Evolutionary conservation across 2,888 invertebrate species (phyloP).

Genomic region (Adela reaumurella): DNA sequence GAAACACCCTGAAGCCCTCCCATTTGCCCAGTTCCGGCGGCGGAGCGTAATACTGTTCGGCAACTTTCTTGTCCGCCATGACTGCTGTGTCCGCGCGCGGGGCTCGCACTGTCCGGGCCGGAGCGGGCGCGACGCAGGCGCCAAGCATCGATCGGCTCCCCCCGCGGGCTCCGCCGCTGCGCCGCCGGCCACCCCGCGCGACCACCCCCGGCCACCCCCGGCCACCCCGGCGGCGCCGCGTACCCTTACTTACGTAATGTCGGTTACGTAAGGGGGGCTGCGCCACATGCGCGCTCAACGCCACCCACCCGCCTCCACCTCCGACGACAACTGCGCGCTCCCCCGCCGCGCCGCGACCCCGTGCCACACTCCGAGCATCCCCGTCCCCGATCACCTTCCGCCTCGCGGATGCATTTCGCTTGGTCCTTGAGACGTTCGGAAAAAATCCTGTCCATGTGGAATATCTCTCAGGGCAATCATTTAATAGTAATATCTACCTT

Average conservation of each 20-base stretch:
- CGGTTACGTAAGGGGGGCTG: conserved; percentile 3
- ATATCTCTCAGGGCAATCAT: too few species aligned
- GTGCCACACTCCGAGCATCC: neutral
- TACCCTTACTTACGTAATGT: conserved; percentile 13
- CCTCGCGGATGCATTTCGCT: too few species aligned
- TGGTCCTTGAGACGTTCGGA: too few species aligned
- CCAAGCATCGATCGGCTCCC: conserved; percentile 36
- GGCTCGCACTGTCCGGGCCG: conserved; percentile 7
- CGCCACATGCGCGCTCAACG: conserved; percentile 12
- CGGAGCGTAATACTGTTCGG: conserved; percentile 73
- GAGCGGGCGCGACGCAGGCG: conserved; percentile 34
- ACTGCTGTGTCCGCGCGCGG: conserved; percentile 25
- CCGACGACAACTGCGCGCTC: conserved; percentile 12
- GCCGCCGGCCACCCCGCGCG: conserved; percentile 18
- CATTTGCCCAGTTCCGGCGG: conserved; percentile 80
- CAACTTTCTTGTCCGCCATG: conserved; percentile 77
- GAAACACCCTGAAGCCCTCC: conserved; percentile 80
- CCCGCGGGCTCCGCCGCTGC: conserved; percentile 21
- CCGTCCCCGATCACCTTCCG: too few species aligned
- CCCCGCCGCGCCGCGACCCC: neutral
- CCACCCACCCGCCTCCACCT: conserved; percentile 29
- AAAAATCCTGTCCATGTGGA: too few species aligned
- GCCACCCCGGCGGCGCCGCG: conserved; percentile 19
- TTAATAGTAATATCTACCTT: too few species aligned
- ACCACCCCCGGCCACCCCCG: conserved; percentile 19